A percentile compares a stretch with the other conserved stretches of the same genome.
These are phyloP conservation scores for Perccottus glenii DNA, from an alignment of 2,113 vertebrate species.

Conservation along the genomic window DNA sequence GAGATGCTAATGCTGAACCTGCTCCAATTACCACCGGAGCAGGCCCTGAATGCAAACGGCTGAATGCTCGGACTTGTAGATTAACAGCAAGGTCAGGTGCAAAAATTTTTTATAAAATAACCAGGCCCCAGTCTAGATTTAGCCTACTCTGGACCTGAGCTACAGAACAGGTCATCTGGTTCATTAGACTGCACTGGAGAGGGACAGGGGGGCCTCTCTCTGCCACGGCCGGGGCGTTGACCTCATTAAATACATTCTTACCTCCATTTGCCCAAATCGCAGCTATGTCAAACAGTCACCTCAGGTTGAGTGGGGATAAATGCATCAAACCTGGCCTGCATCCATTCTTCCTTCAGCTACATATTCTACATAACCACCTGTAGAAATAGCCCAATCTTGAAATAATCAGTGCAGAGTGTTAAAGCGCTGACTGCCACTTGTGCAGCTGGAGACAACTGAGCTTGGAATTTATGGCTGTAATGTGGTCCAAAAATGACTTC, in stretches of 20 bases:
- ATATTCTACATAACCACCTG: slow-evolving; percentile 7
- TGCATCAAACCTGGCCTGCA: neutral
- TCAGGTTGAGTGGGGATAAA: slow-evolving; percentile 1
- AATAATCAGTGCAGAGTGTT: slow-evolving; percentile 15
- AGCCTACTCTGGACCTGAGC: slow-evolving; percentile 46
- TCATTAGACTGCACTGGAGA: slow-evolving; percentile 37
- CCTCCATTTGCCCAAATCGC: slow-evolving; percentile 39
- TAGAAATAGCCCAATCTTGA: slow-evolving; percentile 19
- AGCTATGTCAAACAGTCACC: slow-evolving; percentile 26
- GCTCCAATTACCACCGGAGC: slow-evolving; percentile 54
- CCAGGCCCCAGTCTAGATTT: slow-evolving; percentile 53
- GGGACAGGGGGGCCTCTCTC: slow-evolving; percentile 47
- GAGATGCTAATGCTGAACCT: slow-evolving; percentile 29
- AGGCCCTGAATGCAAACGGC: slow-evolving; percentile 10
- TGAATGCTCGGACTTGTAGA: slow-evolving; percentile 45
- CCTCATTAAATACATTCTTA: slow-evolving; percentile 53
- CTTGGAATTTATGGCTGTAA: neutral
- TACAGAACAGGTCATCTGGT: slow-evolving; percentile 66
- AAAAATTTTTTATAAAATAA: slow-evolving; percentile 63
- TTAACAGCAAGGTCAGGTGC: slow-evolving; percentile 59
- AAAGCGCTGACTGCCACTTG: slow-evolving; percentile 8
- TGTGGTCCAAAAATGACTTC: neutral
- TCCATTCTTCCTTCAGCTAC: neutral
- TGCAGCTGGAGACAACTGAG: neutral
- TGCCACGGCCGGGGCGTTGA: slow-evolving; percentile 39